A percentile compares a stretch with the other conserved stretches of the same genome.
Evolutionary conservation across 30 jellyfish, hydroid and myxozoan genomes (phyloP).

Genomic region (Aurelia aurita): DNA sequence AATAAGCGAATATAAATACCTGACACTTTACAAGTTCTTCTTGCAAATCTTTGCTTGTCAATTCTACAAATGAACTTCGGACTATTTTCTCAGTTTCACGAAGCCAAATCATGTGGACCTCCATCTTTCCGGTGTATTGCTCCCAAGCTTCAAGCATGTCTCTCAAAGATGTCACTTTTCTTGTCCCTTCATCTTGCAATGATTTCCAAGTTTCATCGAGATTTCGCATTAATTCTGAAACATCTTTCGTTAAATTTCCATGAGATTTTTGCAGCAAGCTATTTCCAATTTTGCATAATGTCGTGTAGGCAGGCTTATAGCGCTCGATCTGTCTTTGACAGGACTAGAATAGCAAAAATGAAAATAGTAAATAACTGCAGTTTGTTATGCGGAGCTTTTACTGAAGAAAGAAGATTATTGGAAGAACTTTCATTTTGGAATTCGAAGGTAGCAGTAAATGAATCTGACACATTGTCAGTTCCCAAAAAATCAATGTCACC

Average conservation of each 20-base stretch:
- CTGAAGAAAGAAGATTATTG: too few species aligned
- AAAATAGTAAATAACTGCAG: background rate
- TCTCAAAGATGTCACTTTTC: slow-evolving; percentile 43
- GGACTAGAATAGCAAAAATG: slow-evolving; percentile 1
- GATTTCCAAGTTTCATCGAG: slow-evolving; percentile 58
- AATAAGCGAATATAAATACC: slow-evolving; percentile 37
- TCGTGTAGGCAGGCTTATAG: slow-evolving; percentile 55
- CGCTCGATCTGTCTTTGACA: slow-evolving; percentile 58
- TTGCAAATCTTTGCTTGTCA: slow-evolving; percentile 54
- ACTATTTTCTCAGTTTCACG: slow-evolving; percentile 74
- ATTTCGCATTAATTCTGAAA: slow-evolving; percentile 40
- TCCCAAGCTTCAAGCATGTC: slow-evolving; percentile 85
- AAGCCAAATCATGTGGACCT: slow-evolving; percentile 82
- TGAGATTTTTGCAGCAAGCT: slow-evolving; percentile 24
- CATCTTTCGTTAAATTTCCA: slow-evolving; percentile 8
- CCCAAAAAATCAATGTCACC: too few species aligned
- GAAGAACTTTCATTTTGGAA: too few species aligned
- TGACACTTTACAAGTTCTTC: slow-evolving; percentile 63
- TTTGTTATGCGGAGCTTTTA: too few species aligned
- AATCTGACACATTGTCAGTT: too few species aligned
- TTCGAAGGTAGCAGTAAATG: too few species aligned
- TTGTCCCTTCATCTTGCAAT: slow-evolving; percentile 31
- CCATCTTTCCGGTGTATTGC: slow-evolving; percentile 89
- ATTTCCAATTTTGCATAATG: slow-evolving; percentile 51
- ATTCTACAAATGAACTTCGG: slow-evolving; percentile 70